These are phyloP conservation scores for Catonia carolina DNA, from an alignment of 2,888 invertebrate genomes.

Conservation along the genomic window DNA sequence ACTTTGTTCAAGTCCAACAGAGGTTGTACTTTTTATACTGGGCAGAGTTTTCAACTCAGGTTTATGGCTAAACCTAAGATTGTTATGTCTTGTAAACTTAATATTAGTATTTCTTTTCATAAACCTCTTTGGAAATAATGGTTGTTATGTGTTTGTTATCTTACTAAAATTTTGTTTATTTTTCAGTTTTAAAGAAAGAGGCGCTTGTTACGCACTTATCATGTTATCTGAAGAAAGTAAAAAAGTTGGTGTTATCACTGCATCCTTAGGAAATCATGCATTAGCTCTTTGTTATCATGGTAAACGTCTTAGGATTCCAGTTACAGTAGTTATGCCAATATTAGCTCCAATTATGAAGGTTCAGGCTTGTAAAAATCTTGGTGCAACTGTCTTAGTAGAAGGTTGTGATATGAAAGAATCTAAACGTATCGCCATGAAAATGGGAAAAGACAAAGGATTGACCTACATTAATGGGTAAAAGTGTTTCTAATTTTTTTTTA, in stretches of 20 bases:
- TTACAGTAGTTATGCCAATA: constrained; percentile 91
- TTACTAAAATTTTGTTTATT: too few relatives aligned
- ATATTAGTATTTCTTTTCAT: too few relatives aligned
- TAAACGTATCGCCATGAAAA: constrained; percentile 66
- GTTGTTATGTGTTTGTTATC: too few relatives aligned
- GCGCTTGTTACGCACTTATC: constrained; percentile 78
- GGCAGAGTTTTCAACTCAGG: too few relatives aligned
- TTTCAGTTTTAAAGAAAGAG: constrained; percentile 85
- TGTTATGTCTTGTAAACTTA: too few relatives aligned
- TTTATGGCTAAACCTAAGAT: too few relatives aligned
- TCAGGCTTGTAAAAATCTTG: constrained; percentile 74
- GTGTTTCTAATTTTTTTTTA: too few relatives aligned
- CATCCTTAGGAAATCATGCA: constrained; percentile 92
- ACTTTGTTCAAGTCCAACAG: too few relatives aligned
- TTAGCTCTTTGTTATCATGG: constrained; percentile 77
- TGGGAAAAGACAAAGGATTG: constrained; percentile 62
- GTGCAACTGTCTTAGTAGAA: constrained; percentile 75
- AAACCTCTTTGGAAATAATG: too few relatives aligned
- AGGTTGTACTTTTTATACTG: too few relatives aligned
- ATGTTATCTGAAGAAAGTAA: constrained; percentile 66
- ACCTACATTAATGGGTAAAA: constrained; percentile 81
- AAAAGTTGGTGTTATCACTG: constrained; percentile 76
- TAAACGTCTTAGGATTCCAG: constrained; percentile 57
- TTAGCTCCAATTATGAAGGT: constrained; percentile 96
- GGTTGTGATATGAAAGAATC: constrained; percentile 82